Conservation (phyloP, 2,113 vertebrate species). For the Equus przewalskii region DNA sequence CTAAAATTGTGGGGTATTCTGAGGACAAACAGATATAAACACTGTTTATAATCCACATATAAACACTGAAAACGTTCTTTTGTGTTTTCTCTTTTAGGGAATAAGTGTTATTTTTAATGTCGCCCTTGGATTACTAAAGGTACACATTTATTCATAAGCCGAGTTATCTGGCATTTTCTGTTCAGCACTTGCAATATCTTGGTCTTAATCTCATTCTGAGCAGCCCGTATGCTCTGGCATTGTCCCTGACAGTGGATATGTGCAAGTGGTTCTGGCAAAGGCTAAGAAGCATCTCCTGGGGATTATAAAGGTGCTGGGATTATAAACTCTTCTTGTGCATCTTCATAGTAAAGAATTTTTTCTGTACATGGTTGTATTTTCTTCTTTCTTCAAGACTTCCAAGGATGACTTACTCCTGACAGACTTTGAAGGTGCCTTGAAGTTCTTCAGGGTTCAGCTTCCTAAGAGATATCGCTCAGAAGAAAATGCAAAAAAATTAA, state of each 20-base stretch:
- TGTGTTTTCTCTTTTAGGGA: conserved; percentile 90
- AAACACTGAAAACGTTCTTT: conserved; percentile 66
- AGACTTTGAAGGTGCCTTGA: conserved; percentile 98
- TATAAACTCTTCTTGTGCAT: not conserved
- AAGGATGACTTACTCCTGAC: conserved; percentile 97
- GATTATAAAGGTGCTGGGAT: conserved; percentile 7
- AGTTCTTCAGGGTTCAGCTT: conserved; percentile 98
- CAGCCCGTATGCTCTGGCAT: not conserved
- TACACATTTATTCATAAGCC: conserved; percentile 79
- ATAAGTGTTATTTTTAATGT: conserved; percentile 99
- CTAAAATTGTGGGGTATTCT: not conserved
- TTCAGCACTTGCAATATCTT: not conserved
- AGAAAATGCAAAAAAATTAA: conserved; percentile 98
- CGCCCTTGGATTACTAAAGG: conserved; percentile 97
- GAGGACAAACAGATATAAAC: not conserved
- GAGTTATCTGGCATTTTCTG: not conserved
- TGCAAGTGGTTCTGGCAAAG: not conserved
- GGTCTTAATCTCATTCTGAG: not conserved
- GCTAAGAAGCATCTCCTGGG: not conserved
- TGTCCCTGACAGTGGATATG: not conserved
- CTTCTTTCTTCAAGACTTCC: conserved; percentile 91
- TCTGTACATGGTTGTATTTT: conserved; percentile 11
- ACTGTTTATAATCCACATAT: not conserved
- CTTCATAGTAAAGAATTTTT: conserved; percentile 7
- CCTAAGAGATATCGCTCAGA: conserved; percentile 98